These are phyloP conservation scores for Strigamia crassipes DNA, from an alignment of 2,888 invertebrate genomes.

Conservation along the genomic window DNA sequence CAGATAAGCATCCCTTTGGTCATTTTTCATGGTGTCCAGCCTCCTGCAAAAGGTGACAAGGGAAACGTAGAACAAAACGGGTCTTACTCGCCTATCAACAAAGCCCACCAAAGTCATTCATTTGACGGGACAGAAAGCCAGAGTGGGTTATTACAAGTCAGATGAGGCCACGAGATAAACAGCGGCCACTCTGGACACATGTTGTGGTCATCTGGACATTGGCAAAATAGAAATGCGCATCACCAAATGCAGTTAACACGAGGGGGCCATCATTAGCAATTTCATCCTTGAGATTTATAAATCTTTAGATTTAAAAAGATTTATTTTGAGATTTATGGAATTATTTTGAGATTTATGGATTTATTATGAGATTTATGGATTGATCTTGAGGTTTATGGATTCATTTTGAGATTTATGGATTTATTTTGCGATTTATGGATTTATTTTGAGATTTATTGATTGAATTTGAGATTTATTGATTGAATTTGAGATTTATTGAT, in stretches of 20 bases:
- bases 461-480: too few relatives aligned
- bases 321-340: too few relatives aligned
- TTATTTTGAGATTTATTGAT: too few relatives aligned
- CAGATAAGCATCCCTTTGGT: not conserved
- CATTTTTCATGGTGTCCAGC: constrained; percentile 22
- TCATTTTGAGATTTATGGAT: too few relatives aligned
- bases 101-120: constrained; percentile 20
- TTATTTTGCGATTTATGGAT: too few relatives aligned
- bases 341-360: too few relatives aligned
- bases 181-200: constrained; percentile 1
- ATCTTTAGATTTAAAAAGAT: too few relatives aligned
- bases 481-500: too few relatives aligned
- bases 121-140: not conserved
- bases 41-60: not conserved
- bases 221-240: not conserved
- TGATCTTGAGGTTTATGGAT: too few relatives aligned
- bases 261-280: too few relatives aligned
- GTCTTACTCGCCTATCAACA: not conserved
- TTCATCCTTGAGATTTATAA: too few relatives aligned
- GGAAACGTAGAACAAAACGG: not conserved
- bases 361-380: too few relatives aligned
- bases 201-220: constrained; percentile 23
- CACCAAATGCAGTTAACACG: not conserved
- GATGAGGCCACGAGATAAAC: constrained; percentile 19
- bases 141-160: constrained; percentile 8